Evolutionary conservation across 2,113 vertebrate genomes (phyloP), one percentile per base, ranked within the genome.

Genomic region (Strigops habroptila): DNA sequence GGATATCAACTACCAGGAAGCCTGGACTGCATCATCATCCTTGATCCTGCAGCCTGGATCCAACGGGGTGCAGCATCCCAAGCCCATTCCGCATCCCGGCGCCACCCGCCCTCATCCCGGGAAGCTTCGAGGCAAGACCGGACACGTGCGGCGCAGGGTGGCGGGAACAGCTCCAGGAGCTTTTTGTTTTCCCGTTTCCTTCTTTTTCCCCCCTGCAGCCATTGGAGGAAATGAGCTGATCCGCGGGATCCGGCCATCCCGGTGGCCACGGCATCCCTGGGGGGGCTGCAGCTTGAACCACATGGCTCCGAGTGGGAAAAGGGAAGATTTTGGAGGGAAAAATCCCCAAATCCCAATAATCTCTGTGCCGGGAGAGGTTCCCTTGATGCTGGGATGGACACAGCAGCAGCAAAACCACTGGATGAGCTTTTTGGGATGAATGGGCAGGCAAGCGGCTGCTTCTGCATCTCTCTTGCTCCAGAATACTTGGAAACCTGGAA

Each of bases 261-360:
- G 0, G 25, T 10, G 87, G 17, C 52, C 3, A 1, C 1, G 12
- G 76, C 39, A 8, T 14, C 76, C 69, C n/a, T 14, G 18, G 18
- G 1, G 22, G 18, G 5, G 12, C 37, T 68, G 49, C 1, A 6
- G 49, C 6, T 28, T 0, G 21, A 81, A 49, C 22, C 0, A 0
- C 4, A 1, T 0, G 1, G 35, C 51, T 70, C 53, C 18, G 10
- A 14, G 14, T 59, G 33, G 57, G 57, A n/a, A 37, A 53, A 70
- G 73, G 28, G 30, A 60, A n/a, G 67, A 12, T n/a, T n/a, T 21
- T 22, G 18, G 8, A 21, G 33, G 27, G 13, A 1, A 46, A 31
- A 37, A 43, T 18, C 1, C 14, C 8, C 55, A 25, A 60, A 19
- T 4, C 12, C 18, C 21, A 7, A 27, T 13, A 10, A 49, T 51